phyloP scores from a whole-genome alignment of 2,888 invertebrate genomes.

The Cerastis rubricosa region DNA sequence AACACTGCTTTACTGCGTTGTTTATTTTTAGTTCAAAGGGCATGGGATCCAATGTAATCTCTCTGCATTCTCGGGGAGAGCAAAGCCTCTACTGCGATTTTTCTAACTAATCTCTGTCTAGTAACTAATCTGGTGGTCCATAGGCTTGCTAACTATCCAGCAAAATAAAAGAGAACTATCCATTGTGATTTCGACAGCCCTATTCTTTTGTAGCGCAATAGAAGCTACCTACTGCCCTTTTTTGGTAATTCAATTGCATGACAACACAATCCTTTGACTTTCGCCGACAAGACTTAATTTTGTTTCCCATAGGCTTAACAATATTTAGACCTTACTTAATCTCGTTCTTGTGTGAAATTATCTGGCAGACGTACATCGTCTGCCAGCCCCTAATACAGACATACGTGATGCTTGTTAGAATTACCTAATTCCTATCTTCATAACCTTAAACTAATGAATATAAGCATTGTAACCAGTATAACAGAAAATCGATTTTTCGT shows the following conservation, averaged over 20 bases:
- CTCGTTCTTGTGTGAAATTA: neutral
- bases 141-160: neutral
- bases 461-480: neutral
- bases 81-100: neutral
- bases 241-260: constrained; percentile 77
- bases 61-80: neutral
- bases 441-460: neutral
- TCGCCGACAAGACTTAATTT: constrained; percentile 60
- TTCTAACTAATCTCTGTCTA: neutral
- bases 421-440: neutral
- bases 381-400: neutral
- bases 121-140: no score
- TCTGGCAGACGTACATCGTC: neutral
- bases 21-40: neutral
- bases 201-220: constrained; percentile 47
- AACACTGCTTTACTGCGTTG: neutral
- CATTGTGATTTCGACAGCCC: constrained; percentile 56
- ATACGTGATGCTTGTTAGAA: neutral
- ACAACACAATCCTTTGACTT: constrained; percentile 72
- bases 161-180: neutral
- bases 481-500: neutral
- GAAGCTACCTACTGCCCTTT: constrained; percentile 54
- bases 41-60: neutral
- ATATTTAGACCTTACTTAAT: constrained; percentile 16
- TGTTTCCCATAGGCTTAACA: constrained; percentile 22